Conservation (phyloP, 1,140 invertebrate genomes). For the Leguminivora glycinivorella region DNA sequence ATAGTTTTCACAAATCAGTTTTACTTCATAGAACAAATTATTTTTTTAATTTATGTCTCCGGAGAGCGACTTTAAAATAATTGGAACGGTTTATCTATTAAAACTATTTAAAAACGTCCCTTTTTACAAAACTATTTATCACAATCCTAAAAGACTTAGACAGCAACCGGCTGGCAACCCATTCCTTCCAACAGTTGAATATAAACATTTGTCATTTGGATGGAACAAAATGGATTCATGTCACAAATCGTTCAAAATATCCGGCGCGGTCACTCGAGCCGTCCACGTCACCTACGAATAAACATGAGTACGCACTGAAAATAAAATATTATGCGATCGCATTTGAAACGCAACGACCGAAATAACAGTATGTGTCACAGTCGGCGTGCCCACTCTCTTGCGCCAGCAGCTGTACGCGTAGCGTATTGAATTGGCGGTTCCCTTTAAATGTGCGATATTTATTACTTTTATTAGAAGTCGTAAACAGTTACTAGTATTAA, state of each 20-base stretch:
- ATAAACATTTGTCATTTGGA: constrained; percentile 52
- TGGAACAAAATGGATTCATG: constrained; percentile 64
- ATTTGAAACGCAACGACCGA: constrained; percentile 48
- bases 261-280: constrained; percentile 50
- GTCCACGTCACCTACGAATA: constrained; percentile 68
- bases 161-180: constrained; percentile 46
- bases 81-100: neutral
- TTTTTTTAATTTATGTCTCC: too few relatives aligned
- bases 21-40: too few relatives aligned
- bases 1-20: too few relatives aligned
- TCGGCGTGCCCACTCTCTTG: constrained; percentile 23
- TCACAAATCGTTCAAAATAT: constrained; percentile 68
- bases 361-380: constrained; percentile 33
- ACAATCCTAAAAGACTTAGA: constrained; percentile 49
- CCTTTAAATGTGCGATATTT: constrained; percentile 3
- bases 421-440: neutral
- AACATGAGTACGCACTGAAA: constrained; percentile 71
- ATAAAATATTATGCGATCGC: constrained; percentile 73
- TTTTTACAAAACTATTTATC: neutral
- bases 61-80: neutral
- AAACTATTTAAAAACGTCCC: neutral
- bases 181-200: constrained; percentile 50
- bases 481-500: neutral
- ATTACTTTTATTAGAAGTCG: neutral
- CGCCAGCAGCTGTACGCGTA: constrained; percentile 17